These are phyloP conservation scores for Halcyon badia DNA, from an alignment of 2,797 vertebrate species.

Conservation along the genomic window DNA sequence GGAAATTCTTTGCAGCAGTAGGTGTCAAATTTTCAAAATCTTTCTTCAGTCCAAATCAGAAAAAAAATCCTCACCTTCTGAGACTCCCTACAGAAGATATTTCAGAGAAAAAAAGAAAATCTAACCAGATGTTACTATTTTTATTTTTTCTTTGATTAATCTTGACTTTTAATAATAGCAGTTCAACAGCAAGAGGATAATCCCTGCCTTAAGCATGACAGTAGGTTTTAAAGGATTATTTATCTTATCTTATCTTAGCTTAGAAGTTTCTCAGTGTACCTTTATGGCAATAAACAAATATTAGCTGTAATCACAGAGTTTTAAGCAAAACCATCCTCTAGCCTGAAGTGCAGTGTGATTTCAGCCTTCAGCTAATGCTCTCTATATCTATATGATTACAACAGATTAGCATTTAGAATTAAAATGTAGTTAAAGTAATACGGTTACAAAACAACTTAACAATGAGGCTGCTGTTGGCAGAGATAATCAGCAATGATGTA, in stretches of 20 bases:
- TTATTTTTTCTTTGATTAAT: slow-evolving; percentile 4
- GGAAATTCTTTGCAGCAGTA: neutral
- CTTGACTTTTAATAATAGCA: neutral
- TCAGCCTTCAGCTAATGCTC: neutral
- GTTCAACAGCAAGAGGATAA: slow-evolving; percentile 15
- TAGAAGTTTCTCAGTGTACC: neutral
- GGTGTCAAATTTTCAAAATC: slow-evolving; percentile 14
- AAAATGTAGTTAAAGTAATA: slow-evolving; percentile 16
- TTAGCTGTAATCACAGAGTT: slow-evolving; percentile 17
- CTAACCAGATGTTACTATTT: neutral
- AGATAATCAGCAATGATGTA: neutral
- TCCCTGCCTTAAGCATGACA: neutral
- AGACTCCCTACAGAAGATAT: neutral
- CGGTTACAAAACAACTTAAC: neutral
- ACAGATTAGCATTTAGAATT: slow-evolving; percentile 9
- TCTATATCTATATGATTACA: neutral
- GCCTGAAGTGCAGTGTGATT: neutral
- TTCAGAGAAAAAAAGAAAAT: neutral
- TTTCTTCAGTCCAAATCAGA: neutral
- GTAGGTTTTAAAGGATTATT: slow-evolving; percentile 35
- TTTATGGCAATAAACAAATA: slow-evolving; percentile 41
- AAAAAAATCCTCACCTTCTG: neutral
- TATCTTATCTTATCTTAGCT: slow-evolving; percentile 6
- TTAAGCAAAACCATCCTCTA: slow-evolving; percentile 18
- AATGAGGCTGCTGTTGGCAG: neutral